A percentile compares a stretch with the other conserved stretches of the same genome.
phyloP scores from a whole-genome alignment of 2,113 vertebrate species.

The Pelusios castaneus region DNA sequence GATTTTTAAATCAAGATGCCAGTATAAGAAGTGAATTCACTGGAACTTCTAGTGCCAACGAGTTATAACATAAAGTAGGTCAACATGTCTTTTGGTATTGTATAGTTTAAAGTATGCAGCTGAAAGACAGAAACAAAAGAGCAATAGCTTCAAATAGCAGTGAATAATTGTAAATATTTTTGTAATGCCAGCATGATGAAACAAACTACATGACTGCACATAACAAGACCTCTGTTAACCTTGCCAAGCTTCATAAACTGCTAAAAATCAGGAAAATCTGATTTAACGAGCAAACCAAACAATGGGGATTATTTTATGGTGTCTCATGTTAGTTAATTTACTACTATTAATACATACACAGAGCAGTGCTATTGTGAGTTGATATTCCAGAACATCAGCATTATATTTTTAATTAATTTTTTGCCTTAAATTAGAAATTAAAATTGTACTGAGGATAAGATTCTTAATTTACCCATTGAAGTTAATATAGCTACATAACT shows the following conservation, averaged over 20 bases:
- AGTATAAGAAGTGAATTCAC: background rate
- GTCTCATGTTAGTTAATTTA: conserved; percentile 20
- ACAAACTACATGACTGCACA: conserved; percentile 41
- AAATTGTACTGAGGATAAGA: background rate
- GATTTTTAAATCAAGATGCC: background rate
- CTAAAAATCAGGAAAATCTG: conserved; percentile 37
- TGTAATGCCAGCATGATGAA: conserved; percentile 38
- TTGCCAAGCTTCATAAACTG: conserved; percentile 18
- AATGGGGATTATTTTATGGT: conserved; percentile 14
- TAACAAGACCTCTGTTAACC: conserved; percentile 45
- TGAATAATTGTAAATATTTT: background rate
- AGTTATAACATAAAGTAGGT: background rate
- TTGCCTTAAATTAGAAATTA: conserved; percentile 19
- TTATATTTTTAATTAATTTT: conserved; percentile 3
- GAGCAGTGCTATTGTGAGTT: background rate
- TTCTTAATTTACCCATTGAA: background rate
- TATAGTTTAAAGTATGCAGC: background rate
- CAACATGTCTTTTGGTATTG: background rate
- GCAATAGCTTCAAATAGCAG: conserved; percentile 16
- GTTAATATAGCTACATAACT: background rate
- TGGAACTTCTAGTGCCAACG: background rate
- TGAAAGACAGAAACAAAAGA: background rate
- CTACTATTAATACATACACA: conserved; percentile 5
- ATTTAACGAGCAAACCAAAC: conserved; percentile 29
- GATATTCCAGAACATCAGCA: conserved; percentile 1